Evolutionary conservation across 2,888 invertebrate species (phyloP).

Genomic region (Pelosia muscerda): DNA sequence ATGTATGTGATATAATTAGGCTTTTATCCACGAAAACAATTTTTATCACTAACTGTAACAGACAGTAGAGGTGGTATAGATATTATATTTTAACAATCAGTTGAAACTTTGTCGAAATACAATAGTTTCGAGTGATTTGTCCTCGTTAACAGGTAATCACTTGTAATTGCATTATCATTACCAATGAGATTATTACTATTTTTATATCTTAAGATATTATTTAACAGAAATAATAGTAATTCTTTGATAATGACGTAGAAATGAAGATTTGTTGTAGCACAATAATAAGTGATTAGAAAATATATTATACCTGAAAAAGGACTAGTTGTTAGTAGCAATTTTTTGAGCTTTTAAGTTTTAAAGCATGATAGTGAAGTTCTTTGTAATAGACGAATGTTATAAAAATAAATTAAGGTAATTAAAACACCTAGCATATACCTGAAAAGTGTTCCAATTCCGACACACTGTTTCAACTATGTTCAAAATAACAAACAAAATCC

Average conservation of each 20-base stretch:
- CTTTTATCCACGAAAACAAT: no score
- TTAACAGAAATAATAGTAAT: background rate
- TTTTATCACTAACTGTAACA: background rate
- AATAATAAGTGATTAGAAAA: background rate
- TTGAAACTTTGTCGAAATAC: background rate
- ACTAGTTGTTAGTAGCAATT: no score
- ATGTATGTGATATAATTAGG: no score
- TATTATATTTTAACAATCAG: background rate
- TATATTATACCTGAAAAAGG: no score
- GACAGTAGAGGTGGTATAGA: background rate
- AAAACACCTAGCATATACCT: constrained; percentile 8
- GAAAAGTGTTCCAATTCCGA: constrained; percentile 3
- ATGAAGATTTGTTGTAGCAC: background rate
- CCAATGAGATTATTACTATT: background rate
- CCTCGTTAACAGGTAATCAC: constrained; percentile 2
- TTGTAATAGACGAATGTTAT: no score
- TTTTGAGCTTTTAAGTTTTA: no score
- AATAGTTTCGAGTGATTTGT: background rate
- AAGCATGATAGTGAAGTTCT: no score
- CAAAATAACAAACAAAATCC: background rate
- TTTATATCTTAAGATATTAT: background rate
- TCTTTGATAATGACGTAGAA: background rate
- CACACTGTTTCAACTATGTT: constrained; percentile 10
- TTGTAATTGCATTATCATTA: constrained; percentile 4
- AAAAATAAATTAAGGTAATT: background rate